A percentile compares a stretch with the other conserved stretches of the same genome.
phyloP scores from a whole-genome alignment of 2,113 vertebrate species.

The Calidris pugnax region DNA sequence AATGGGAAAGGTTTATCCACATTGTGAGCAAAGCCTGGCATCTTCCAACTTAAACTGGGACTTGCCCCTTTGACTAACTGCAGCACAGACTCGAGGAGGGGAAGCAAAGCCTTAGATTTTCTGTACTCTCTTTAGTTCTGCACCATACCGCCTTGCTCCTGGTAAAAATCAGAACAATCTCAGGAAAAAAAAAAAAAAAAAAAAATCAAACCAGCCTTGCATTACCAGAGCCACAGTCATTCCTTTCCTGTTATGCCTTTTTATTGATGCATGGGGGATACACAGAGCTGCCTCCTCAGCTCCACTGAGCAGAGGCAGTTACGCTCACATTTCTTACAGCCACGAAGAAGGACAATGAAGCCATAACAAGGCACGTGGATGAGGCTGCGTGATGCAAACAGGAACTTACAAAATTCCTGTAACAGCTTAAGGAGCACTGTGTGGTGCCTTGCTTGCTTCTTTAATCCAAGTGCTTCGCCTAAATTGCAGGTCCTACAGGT shows the following conservation, averaged over 20 bases:
- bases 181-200: too few relatives aligned
- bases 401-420: neutral
- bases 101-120: neutral
- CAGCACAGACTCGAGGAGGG: neutral
- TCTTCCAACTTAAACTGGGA: neutral
- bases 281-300: neutral
- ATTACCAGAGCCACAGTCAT: fast-evolving
- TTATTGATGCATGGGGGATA: too few relatives aligned
- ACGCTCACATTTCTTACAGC: fast-evolving
- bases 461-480: neutral
- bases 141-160: neutral
- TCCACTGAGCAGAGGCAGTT: neutral
- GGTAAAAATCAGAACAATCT: neutral
- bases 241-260: neutral
- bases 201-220: neutral
- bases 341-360: fast-evolving
- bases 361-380: neutral
- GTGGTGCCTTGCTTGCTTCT: neutral
- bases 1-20: neutral
- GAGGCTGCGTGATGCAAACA: neutral
- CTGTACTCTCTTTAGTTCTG: neutral
- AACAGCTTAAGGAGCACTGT: neutral
- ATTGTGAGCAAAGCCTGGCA: neutral
- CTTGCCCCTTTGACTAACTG: too few relatives aligned
- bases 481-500: neutral